Conservation (phyloP, 2,888 invertebrate genomes). For the Hemithea aestivaria region DNA sequence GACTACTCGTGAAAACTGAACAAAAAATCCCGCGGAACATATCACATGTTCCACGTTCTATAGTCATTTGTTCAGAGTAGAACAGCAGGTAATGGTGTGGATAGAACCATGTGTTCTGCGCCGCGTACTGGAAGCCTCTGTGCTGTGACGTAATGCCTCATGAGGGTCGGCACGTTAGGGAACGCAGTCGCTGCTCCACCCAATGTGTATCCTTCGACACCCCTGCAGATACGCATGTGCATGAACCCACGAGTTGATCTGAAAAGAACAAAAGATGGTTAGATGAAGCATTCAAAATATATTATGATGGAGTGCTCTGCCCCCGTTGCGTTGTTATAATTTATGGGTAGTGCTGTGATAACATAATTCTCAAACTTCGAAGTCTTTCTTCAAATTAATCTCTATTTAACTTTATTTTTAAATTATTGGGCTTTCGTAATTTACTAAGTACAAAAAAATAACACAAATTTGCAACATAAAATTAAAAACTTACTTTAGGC, state of each 20-base stretch:
- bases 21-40: slow-evolving; percentile 12
- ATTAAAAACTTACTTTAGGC: slow-evolving; percentile 96
- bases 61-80: slow-evolving; percentile 75
- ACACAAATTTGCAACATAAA: too few relatives aligned
- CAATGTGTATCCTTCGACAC: slow-evolving; percentile 89
- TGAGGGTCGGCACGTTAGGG: slow-evolving; percentile 95
- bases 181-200: slow-evolving; percentile 97
- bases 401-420: too few relatives aligned
- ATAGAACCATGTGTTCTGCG: slow-evolving; percentile 96
- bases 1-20: slow-evolving; percentile 8
- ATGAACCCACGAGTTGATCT: slow-evolving; percentile 97
- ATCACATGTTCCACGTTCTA: slow-evolving; percentile 11
- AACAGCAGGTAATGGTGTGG: slow-evolving; percentile 94
- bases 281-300: too few relatives aligned
- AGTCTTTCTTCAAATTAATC: too few relatives aligned
- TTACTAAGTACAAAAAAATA: too few relatives aligned
- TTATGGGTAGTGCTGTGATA: too few relatives aligned
- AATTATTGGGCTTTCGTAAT: too few relatives aligned
- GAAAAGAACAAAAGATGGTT: slow-evolving; percentile 37
- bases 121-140: slow-evolving; percentile 96
- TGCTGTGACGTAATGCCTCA: slow-evolving; percentile 92
- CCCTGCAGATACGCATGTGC: slow-evolving; percentile 96
- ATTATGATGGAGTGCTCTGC: too few relatives aligned
- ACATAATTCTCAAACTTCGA: too few relatives aligned
- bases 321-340: too few relatives aligned